These are phyloP conservation scores for Laterallus jamaicensis DNA, from an alignment of 2,113 vertebrate genomes.

Conservation along the genomic window DNA sequence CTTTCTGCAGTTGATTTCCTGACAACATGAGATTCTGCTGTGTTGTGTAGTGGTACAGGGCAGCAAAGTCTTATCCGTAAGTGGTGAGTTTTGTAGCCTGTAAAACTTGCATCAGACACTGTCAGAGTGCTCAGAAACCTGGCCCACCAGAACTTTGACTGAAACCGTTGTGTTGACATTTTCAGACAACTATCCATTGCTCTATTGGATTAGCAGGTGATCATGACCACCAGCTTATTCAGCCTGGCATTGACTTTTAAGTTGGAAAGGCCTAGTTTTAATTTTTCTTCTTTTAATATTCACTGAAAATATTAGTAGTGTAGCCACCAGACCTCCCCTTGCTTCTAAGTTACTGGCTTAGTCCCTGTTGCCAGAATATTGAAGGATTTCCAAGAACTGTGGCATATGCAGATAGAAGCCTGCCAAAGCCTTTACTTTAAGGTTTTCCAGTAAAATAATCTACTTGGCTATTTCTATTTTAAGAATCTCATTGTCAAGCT, in stretches of 20 bases:
- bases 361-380: background rate
- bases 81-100: background rate
- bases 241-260: background rate
- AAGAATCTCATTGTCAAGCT: background rate
- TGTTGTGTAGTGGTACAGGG: background rate
- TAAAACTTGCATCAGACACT: background rate
- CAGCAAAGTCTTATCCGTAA: background rate
- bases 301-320: background rate
- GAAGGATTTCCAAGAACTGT: background rate
- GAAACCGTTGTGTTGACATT: background rate
- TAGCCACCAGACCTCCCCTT: background rate
- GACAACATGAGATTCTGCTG: background rate
- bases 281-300: background rate
- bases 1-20: background rate
- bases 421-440: background rate
- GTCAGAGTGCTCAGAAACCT: background rate
- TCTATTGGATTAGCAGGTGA: background rate
- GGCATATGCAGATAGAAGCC: background rate
- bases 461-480: background rate
- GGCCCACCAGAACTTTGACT: background rate
- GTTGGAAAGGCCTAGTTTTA: background rate
- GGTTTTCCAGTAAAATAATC: background rate
- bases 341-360: background rate
- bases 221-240: background rate
- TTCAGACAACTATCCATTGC: background rate